Base-by-base conservation (phyloP, 2,888 invertebrate species). In the Tinea pellionella region DNA sequence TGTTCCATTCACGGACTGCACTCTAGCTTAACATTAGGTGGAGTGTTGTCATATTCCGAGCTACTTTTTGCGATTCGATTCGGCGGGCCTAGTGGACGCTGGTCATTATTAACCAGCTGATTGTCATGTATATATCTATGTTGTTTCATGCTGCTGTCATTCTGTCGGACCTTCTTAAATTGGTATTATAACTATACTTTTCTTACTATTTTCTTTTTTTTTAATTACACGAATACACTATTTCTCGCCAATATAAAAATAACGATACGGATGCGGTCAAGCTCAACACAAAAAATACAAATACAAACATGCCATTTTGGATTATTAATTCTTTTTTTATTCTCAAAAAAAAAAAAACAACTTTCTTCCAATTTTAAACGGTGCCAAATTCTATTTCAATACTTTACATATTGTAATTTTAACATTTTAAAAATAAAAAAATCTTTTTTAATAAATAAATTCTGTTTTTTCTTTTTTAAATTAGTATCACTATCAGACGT, bases 401-500 rank as follows among this genome's bases (percentile, higher is more conserved):
- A 2, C 3, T 24, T 24, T 24, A 24, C 24, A 24, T 66, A n/a
- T n/a, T n/a, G 68, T 16, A n/a, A 32, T 32, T 32, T 32, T n/a
- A 19, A 13, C 30, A 1, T 57, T 32, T 57, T 55, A 11, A 19
- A 37, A 47, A 41, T 41, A 41, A 16, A 37, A 37, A 2, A 61
- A 41, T 3, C 37, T 32, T 57, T 57, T 41, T 66, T 64, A 61
- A 59, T 61, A 61, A 62, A 6, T 29, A 47, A 61, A 60, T 61
- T 64, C 55, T 62, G 68, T 69, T 68, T 67, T 67, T 64, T 4
- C 7, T 13, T 11, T 30, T n/a, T 12, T 15, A 7, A 32, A 63
- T 68, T 72, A 84, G 89, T 88, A 65, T 89, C 90, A 68, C 82
- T 89, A 64, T 85, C 88, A 68, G 89, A 89, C 70, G 88, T 87